Evolutionary conservation across 1,140 invertebrate genomes (phyloP).

Genomic region (Lineus longissimus): DNA sequence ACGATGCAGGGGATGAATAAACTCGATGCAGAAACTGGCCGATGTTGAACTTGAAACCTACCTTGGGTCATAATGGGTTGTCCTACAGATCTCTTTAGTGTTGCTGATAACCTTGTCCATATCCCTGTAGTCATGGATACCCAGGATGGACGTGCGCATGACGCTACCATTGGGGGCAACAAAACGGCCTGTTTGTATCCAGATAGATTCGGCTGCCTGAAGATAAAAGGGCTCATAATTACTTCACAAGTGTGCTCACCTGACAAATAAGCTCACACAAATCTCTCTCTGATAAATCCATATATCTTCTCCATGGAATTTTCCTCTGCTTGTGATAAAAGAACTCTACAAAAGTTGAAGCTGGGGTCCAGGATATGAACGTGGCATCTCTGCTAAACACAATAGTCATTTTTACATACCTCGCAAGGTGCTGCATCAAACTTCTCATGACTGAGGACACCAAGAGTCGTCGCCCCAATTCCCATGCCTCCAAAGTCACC

Average conservation of each 20-base stretch:
- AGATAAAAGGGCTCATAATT: too few species aligned
- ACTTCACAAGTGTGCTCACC: too few species aligned
- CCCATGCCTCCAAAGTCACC: conserved; percentile 38
- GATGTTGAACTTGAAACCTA: conserved; percentile 14
- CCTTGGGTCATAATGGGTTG: conserved; percentile 43
- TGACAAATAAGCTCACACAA: too few species aligned
- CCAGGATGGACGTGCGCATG: conserved; percentile 34
- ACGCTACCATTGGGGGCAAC: conserved; percentile 39
- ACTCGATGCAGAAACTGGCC: too few species aligned
- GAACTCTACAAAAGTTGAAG: too few species aligned
- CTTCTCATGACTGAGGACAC: neutral
- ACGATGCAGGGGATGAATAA: too few species aligned
- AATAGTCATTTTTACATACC: too few species aligned
- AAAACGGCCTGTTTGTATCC: conserved; percentile 31
- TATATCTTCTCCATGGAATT: too few species aligned
- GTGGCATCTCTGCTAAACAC: too few species aligned
- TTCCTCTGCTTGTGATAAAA: too few species aligned
- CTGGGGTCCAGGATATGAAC: too few species aligned
- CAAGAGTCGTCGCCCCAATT: conserved; percentile 25
- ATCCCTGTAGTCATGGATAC: conserved; percentile 36
- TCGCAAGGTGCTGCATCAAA: neutral
- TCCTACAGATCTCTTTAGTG: conserved; percentile 37
- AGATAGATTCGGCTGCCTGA: conserved; percentile 45
- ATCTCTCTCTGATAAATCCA: too few species aligned
- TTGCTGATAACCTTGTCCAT: conserved; percentile 46